phyloP scores from a whole-genome alignment of 2,888 invertebrate species.

The Apomyelois bistriatella region DNA sequence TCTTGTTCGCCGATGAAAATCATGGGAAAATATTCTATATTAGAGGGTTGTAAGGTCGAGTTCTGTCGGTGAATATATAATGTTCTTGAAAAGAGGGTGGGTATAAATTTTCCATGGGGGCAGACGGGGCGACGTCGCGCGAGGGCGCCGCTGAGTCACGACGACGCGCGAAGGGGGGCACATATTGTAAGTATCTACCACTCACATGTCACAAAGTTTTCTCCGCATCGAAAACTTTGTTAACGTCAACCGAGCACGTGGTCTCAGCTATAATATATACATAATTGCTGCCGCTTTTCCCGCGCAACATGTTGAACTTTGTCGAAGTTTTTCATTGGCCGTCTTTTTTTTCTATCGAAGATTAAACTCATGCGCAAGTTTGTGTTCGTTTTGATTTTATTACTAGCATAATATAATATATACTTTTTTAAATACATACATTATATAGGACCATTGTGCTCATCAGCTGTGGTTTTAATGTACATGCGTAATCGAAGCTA shows the following conservation, averaged over 20 bases:
- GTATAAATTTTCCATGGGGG: constrained; percentile 79
- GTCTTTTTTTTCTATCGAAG: background rate
- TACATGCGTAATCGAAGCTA: too few relatives aligned
- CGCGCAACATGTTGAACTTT: constrained; percentile 31
- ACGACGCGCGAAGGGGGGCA: constrained; percentile 46
- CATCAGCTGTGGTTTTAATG: too few relatives aligned
- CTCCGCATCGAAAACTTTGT: constrained; percentile 79
- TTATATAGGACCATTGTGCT: too few relatives aligned
- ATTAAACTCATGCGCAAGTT: background rate
- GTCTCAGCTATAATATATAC: constrained; percentile 66
- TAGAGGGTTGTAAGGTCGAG: constrained; percentile 41
- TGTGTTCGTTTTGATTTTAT: background rate
- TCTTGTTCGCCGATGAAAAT: constrained; percentile 40
- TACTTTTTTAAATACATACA: too few relatives aligned
- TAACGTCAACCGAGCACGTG: constrained; percentile 79
- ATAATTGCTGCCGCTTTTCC: constrained; percentile 59
- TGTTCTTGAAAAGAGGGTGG: constrained; percentile 75
- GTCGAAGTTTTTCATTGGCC: constrained; percentile 9
- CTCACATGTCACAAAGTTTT: constrained; percentile 80
- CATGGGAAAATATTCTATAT: constrained; percentile 48
- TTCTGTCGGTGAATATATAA: constrained; percentile 46
- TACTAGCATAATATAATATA: background rate
- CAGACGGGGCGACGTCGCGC: constrained; percentile 78
- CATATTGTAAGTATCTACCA: constrained; percentile 76
- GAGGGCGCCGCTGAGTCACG: constrained; percentile 78